Evolutionary conservation across 2,888 invertebrate genomes (phyloP), one percentile per base, ranked within the genome.

Genomic region (Oasisia sp.): DNA sequence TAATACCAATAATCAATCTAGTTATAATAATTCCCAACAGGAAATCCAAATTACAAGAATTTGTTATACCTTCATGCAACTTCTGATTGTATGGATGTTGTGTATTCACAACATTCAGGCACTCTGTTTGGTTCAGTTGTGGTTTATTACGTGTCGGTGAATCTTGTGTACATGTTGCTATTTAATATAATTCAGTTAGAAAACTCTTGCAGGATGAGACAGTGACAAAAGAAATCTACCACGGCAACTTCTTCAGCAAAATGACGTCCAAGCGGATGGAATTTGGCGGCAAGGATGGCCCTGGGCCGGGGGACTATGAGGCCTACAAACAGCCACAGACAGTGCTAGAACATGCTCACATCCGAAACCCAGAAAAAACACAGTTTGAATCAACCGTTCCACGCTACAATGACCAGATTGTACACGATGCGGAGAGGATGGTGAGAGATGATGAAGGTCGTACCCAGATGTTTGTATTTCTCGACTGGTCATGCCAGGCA

Each of bases 241-340:
- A 95, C 93, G 96, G 96, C 90, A 94, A 95, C 50, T 95, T 96
- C 93, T 96, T 95, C 93, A 95, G 96, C 27, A 95, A 95, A 91
- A 93, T 95, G 92, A 95, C 96, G 8, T 94, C 95, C 14, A 95
- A 95, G 92, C 92, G 96, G 74, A 94, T 94, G 91, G 95, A 95
- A 92, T 95, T 96, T 92, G 93, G 92, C 27, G 95, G 95, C 12
- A 95, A 94, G 90, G 92, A 94, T 1, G 96, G 96, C 0, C 96
- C 96, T 0, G 91, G 91, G 9, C 96, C 96, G 0, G 96, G 96
- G 5, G 95, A 96, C 92, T 96, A 96, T 93, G 96, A 96, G 32
- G 95, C 96, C 0, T 95, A 94, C 92, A 92, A 58, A 50, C 90
- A 32, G 38, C 38, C 44, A 32, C 74, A 92, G 14, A 56, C 74